Conservation (phyloP, 1,140 invertebrate species). For the Bradysia coprophila region DNA sequence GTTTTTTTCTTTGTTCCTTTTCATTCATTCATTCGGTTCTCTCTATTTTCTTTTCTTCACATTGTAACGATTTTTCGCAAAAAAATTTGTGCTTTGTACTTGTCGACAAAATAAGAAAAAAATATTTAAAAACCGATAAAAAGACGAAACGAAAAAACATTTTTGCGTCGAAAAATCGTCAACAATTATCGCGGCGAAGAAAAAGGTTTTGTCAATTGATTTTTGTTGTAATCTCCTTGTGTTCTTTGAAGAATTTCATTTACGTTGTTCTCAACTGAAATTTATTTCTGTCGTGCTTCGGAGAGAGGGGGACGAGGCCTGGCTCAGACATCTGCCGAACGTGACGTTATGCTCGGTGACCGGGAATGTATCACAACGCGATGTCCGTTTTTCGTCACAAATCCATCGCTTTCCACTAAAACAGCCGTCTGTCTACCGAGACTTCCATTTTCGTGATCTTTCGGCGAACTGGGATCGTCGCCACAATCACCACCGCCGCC, state of each 20-base stretch:
- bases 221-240: background rate
- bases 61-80: too few relatives aligned
- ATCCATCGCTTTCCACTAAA: conserved; percentile 62
- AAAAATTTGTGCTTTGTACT: too few relatives aligned
- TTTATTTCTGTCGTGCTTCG: conserved; percentile 23
- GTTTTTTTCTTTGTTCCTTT: conserved; percentile 1
- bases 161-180: too few relatives aligned
- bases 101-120: too few relatives aligned
- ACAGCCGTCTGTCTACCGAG: conserved; percentile 51
- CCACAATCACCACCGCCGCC: conserved; percentile 5
- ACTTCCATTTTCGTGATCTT: conserved; percentile 19
- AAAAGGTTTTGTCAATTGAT: background rate
- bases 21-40: background rate
- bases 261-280: conserved; percentile 1
- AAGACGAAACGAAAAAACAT: too few relatives aligned
- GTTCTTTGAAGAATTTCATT: background rate
- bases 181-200: background rate
- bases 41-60: too few relatives aligned
- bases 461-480: conserved; percentile 2
- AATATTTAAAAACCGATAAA: too few relatives aligned
- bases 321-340: conserved; percentile 63
- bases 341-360: conserved; percentile 60
- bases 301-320: conserved; percentile 34
- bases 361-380: conserved; percentile 75
- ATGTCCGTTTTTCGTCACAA: conserved; percentile 65